These are phyloP conservation scores for Nyctereutes procyonoides DNA, from an alignment of 2,113 vertebrate genomes.

Conservation along the genomic window DNA sequence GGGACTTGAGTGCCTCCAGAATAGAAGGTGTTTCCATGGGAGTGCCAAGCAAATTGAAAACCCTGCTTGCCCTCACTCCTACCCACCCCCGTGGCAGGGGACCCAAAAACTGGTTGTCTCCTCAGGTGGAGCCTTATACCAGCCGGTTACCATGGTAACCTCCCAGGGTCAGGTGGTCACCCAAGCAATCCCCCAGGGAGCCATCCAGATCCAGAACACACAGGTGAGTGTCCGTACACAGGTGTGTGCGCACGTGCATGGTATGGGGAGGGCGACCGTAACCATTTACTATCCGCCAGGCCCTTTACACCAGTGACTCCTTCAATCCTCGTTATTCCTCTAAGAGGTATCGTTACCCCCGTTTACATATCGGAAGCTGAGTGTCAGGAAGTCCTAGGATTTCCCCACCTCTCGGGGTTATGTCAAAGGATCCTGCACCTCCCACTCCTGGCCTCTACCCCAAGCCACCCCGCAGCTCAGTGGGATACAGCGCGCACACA, in stretches of 20 bases:
- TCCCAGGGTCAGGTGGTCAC: conserved; percentile 99
- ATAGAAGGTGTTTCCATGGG: neutral
- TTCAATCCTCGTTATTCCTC: neutral
- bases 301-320: neutral
- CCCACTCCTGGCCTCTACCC: neutral
- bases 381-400: neutral
- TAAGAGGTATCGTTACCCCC: neutral
- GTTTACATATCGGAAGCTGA: neutral
- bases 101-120: conserved; percentile 80
- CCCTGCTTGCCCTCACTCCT: conserved; percentile 10
- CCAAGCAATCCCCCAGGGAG: conserved; percentile 95
- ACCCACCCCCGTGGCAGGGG: neutral
- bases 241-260: conserved; percentile 5
- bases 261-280: neutral
- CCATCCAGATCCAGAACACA: conserved; percentile 97
- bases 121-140: conserved; percentile 97
- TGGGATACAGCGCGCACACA: neutral
- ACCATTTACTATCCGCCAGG: neutral
- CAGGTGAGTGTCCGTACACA: conserved; percentile 90
- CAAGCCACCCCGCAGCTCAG: neutral
- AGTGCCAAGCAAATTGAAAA: neutral
- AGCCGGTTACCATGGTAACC: conserved; percentile 99
- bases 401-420: neutral
- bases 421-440: neutral
- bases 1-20: neutral